Evolutionary conservation across 1,140 invertebrate species (phyloP).

Genomic region (Lepidotrigona ventralis): DNA sequence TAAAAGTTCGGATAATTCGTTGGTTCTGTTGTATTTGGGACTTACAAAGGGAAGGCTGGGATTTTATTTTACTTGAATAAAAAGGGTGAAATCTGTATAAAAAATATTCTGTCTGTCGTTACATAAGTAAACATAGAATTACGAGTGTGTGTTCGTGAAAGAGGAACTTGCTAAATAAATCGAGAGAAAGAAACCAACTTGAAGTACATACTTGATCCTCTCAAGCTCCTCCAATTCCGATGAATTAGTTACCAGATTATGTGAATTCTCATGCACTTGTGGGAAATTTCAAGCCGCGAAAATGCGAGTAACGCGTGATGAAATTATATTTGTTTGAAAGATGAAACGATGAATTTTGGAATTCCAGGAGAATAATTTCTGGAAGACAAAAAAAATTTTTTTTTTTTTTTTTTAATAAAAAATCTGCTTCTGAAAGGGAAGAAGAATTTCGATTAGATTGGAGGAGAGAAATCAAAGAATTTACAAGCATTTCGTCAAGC

Average conservation of each 20-base stretch:
- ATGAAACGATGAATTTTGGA: too few relatives aligned
- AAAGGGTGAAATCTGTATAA: background rate
- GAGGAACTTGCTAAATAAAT: background rate
- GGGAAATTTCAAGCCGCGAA: too few relatives aligned
- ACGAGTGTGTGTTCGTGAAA: background rate
- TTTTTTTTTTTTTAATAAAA: too few relatives aligned
- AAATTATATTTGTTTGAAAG: too few relatives aligned
- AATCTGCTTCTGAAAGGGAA: too few relatives aligned
- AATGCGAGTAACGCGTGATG: too few relatives aligned
- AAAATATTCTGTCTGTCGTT: background rate
- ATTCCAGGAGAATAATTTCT: too few relatives aligned
- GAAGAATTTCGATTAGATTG: background rate
- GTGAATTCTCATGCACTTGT: too few relatives aligned
- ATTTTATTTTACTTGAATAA: background rate
- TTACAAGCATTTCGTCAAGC: conserved; percentile 20
- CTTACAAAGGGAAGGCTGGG: background rate
- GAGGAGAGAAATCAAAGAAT: conserved; percentile 6
- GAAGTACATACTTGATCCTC: background rate
- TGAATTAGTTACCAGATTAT: background rate
- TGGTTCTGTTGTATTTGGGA: too few relatives aligned
- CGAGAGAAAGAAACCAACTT: background rate
- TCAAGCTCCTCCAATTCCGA: background rate
- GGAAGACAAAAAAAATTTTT: too few relatives aligned
- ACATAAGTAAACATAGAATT: background rate
- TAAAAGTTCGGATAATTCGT: too few relatives aligned